phyloP scores from a whole-genome alignment of 1,140 invertebrate species.

The Drosophila mauritiana region DNA sequence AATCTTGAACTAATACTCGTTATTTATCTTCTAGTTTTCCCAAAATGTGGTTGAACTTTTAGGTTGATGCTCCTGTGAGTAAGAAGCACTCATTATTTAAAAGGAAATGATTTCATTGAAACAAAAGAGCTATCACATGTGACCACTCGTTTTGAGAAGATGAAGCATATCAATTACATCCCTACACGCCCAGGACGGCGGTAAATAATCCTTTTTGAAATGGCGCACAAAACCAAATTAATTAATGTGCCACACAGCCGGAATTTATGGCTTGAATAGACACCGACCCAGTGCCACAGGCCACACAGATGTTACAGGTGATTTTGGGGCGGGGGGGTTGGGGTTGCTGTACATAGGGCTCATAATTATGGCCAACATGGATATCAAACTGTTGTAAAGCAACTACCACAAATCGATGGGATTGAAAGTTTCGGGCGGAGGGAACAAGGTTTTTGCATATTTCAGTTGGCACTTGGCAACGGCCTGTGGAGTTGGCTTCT shows the following conservation, averaged over 20 bases:
- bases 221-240: conserved; percentile 77
- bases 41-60: too few relatives aligned
- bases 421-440: conserved; percentile 60
- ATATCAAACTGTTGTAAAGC: not conserved
- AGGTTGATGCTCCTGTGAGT: not conserved
- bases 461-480: conserved; percentile 73
- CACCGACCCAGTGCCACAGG: conserved; percentile 14
- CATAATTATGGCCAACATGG: conserved; percentile 48
- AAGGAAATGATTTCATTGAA: not conserved
- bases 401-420: conserved; percentile 54
- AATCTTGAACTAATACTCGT: too few relatives aligned
- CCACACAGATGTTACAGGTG: conserved; percentile 72
- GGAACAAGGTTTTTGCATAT: conserved; percentile 63
- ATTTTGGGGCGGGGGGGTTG: not conserved
- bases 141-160: not conserved
- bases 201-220: conserved; percentile 80
- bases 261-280: conserved; percentile 76
- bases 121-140: conserved; percentile 4
- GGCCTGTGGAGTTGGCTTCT: conserved; percentile 74
- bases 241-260: conserved; percentile 81
- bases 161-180: conserved; percentile 9
- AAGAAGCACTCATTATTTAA: not conserved
- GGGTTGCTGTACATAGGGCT: conserved; percentile 2
- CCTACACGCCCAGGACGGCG: conserved; percentile 40
- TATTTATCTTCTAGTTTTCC: too few relatives aligned